Evolutionary conservation across 2,797 vertebrate genomes (phyloP), one percentile per base, ranked within the genome.

Genomic region (Danionella dracula): DNA sequence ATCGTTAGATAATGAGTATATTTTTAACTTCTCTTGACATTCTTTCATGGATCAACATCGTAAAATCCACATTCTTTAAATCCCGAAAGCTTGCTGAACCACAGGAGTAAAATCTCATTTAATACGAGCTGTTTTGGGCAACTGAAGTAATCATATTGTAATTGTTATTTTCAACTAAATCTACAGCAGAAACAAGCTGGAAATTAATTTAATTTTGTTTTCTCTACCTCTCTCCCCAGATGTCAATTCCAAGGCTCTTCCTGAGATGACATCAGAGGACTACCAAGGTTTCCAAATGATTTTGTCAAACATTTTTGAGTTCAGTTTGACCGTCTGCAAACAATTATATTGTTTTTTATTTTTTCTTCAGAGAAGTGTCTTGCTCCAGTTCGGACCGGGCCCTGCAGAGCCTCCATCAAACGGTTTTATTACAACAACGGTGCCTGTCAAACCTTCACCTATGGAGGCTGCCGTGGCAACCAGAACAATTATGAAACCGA

Each of bases 351-450:
- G 23, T 27, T 23, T 35, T 3, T 80, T n/a, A n/a, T n/a, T n/a
- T n/a, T n/a, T 74, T 63, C 53, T 68, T 74, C 80, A 93, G 90
- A 79, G 13, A 67, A 23, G 2, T 93, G 92, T 32, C 60, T n/a
- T 17, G 79, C 67, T 8, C 35, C 61, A 1, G 73, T 79, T 34
- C 0, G 41, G 10, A 74, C 74, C 0, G 92, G 92, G 2, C 76
- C n/a, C 2, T 94, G 92, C 79, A 86, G 83, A 13, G 92, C 91
- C 0, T 68, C 86, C 0, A 55, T 91, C 0, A 70, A 5, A 0
- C 79, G 70, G 35, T 93, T 80, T 87, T 88, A 78, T 85, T 90
- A 85, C 80, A 79, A 85, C 61, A 77, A 64, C 0, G 74, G 78
- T 0, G 13, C 34, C 53, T 94, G 92, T 68, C 67, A 86, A 17